Conservation (phyloP, 2,797 vertebrate genomes). For the Sebastes taczanowskii region DNA sequence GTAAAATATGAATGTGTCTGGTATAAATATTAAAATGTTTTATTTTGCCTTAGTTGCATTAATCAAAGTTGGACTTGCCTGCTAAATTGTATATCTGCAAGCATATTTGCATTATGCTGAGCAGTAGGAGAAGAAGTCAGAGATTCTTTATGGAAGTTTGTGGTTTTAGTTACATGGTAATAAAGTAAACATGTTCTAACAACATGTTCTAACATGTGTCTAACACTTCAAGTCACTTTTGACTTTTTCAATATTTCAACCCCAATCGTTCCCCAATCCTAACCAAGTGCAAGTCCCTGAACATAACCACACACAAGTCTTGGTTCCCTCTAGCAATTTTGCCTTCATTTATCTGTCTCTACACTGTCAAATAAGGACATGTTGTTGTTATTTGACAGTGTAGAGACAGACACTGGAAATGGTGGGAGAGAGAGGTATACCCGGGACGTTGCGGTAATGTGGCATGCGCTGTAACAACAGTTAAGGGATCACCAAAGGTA, state of each 20-base stretch:
- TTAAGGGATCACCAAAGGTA: not conserved
- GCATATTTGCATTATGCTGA: not conserved
- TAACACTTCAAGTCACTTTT: not conserved
- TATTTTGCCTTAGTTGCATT: not conserved
- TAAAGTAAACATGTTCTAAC: not conserved
- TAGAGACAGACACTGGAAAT: not conserved
- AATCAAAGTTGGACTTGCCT: not conserved
- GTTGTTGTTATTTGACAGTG: rapidly evolving
- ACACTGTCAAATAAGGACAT: no score
- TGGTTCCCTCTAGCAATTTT: no score
- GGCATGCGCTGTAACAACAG: not conserved
- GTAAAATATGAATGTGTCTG: not conserved
- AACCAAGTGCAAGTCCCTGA: not conserved
- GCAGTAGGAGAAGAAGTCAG: not conserved
- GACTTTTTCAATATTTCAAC: not conserved
- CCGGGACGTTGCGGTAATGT: not conserved
- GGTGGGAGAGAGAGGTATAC: not conserved
- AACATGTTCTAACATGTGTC: not conserved
- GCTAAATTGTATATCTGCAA: not conserved
- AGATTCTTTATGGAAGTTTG: not conserved
- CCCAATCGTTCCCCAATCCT: not conserved
- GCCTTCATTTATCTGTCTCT: no score
- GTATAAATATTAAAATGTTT: slow-evolving; percentile 1
- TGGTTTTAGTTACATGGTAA: not conserved
- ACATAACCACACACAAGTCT: not conserved